A percentile compares a stretch with the other conserved stretches of the same genome.
Evolutionary conservation across 1,140 invertebrate species (phyloP).

Genomic region (Ceratosolen solmsi): DNA sequence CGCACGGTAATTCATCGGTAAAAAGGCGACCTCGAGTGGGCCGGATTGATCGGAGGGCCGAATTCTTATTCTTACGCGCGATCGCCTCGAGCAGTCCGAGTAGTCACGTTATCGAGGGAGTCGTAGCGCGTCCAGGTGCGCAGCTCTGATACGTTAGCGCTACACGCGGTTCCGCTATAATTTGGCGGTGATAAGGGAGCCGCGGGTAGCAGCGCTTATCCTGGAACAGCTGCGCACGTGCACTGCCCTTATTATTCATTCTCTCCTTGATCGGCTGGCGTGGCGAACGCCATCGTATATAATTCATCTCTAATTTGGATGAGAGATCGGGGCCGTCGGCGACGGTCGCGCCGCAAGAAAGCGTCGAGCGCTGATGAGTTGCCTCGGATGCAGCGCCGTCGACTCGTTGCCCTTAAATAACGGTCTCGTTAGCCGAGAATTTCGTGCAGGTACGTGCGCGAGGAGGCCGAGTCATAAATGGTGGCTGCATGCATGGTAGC

Average conservation of each 20-base stretch:
- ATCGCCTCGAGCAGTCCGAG: background rate
- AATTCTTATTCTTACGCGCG: conserved; percentile 11
- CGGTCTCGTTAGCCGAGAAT: conserved; percentile 19
- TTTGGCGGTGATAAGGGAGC: no score
- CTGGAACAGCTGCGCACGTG: background rate
- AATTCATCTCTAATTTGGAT: no score
- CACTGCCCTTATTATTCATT: background rate
- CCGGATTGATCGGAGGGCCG: background rate
- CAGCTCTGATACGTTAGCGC: no score
- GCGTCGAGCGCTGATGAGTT: no score
- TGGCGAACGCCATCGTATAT: no score
- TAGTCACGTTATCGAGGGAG: no score
- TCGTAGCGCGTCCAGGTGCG: no score
- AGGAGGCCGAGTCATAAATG: conserved; percentile 1
- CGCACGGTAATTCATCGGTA: background rate
- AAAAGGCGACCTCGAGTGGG: background rate
- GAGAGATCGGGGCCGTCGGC: no score
- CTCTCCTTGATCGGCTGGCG: background rate
- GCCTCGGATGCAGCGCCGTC: conserved; percentile 2
- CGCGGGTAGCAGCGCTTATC: no score
- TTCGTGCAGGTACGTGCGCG: background rate
- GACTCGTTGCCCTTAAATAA: conserved; percentile 37
- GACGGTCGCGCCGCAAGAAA: background rate
- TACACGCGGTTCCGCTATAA: no score
- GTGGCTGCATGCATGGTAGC: conserved; percentile 1